Conservation (phyloP, 2,113 vertebrate species). For the Synchiropus splendidus region DNA sequence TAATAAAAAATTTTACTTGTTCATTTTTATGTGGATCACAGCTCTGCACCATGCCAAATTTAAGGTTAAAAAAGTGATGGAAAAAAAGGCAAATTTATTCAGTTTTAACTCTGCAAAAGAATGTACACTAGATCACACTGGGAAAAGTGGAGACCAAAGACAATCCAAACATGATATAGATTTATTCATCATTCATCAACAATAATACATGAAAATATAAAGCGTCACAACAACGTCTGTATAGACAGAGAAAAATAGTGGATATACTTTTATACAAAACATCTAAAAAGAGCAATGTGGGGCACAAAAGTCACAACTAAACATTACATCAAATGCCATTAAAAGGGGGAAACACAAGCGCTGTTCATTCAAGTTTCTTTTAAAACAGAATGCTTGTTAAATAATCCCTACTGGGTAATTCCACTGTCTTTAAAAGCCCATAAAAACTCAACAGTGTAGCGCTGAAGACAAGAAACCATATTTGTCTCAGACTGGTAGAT, state of each 20-base stretch:
- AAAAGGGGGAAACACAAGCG: constrained; percentile 27
- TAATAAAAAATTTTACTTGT: too few species aligned
- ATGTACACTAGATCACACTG: too few species aligned
- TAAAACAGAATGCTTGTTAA: constrained; percentile 49
- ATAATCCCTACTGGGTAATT: too few species aligned
- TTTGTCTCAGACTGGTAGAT: constrained; percentile 56
- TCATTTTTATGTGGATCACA: too few species aligned
- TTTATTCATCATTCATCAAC: constrained; percentile 61
- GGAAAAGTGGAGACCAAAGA: too few species aligned
- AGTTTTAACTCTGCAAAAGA: too few species aligned
- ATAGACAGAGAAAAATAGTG: constrained; percentile 45
- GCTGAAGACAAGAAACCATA: constrained; percentile 23
- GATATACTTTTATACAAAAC: constrained; percentile 45
- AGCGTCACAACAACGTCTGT: constrained; percentile 47
- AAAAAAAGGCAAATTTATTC: too few species aligned
- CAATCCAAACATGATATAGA: constrained; percentile 12
- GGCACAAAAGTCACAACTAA: constrained; percentile 44
- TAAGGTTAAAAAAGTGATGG: too few species aligned
- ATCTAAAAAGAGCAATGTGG: constrained; percentile 38
- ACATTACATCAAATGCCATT: neutral
- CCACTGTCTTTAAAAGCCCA: neutral
- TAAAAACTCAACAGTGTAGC: too few species aligned
- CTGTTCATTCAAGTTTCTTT: constrained; percentile 38
- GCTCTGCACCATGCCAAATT: too few species aligned
- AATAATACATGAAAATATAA: constrained; percentile 51